Percentiles rank a stretch among this genome's conserved stretches.
phyloP scores from a whole-genome alignment of 53 echinoderm and acorn worm genomes.

The Stichopus horrens region DNA sequence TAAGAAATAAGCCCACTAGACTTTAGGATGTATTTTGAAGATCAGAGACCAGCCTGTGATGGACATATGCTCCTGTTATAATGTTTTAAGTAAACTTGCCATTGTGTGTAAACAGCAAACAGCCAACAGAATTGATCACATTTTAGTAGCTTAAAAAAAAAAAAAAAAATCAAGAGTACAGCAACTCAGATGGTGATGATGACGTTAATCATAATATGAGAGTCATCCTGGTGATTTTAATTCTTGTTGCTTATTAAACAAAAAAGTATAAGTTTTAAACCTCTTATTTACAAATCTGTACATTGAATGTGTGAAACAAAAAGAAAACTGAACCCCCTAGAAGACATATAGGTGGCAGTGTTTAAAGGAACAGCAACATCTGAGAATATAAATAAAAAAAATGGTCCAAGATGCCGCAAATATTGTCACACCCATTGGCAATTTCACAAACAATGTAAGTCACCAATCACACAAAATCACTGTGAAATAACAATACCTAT shows the following conservation, averaged over 20 bases:
- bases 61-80: no score
- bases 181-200: not conserved
- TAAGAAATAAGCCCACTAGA: no score
- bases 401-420: no score
- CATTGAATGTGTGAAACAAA: slow-evolving; percentile 1
- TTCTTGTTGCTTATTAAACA: not conserved
- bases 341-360: not conserved
- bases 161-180: not conserved
- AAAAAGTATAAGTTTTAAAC: slow-evolving; percentile 19
- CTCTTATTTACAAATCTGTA: slow-evolving; percentile 39
- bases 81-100: not conserved
- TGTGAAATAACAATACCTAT: no score
- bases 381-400: no score
- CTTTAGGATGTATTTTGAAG: no score
- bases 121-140: not conserved
- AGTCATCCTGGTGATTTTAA: not conserved
- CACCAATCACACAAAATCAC: no score
- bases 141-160: not conserved
- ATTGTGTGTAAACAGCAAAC: no score
- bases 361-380: not conserved
- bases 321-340: not conserved
- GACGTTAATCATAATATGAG: not conserved
- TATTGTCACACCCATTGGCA: no score
- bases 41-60: no score
- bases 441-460: no score